These are phyloP conservation scores for Cantharis flavilabris DNA, from an alignment of 2,888 invertebrate species.

Conservation along the genomic window DNA sequence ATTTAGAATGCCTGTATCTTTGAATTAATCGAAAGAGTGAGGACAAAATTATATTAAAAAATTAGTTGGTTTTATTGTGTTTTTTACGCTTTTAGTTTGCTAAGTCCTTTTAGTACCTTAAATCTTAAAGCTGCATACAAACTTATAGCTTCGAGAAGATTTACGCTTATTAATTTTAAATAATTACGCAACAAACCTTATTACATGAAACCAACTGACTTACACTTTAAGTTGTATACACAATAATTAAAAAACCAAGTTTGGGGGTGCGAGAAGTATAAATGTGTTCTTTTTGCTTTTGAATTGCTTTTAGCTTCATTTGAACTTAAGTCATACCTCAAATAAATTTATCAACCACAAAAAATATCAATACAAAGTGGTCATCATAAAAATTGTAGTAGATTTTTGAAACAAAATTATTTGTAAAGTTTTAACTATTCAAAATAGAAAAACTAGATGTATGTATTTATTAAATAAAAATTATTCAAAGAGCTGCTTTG, in stretches of 20 bases:
- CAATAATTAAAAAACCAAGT: neutral
- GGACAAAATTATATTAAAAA: constrained; percentile 1
- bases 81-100: constrained; percentile 28
- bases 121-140: neutral
- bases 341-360: neutral
- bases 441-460: neutral
- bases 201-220: neutral
- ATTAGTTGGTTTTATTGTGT: constrained; percentile 6
- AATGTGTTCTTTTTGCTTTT: neutral
- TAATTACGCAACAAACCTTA: neutral
- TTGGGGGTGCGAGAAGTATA: neutral
- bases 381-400: neutral
- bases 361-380: neutral
- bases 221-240: neutral
- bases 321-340: neutral
- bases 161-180: constrained; percentile 29
- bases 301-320: neutral
- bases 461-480: constrained; percentile 1
- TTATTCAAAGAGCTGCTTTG: neutral
- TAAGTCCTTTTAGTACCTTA: constrained; percentile 28
- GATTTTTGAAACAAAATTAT: neutral
- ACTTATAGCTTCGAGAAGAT: constrained; percentile 9
- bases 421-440: neutral
- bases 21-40: neutral
- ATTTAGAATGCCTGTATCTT: neutral